Evolutionary conservation across 2,888 invertebrate species (phyloP), one percentile per base, ranked within the genome.

Genomic region (Cecidostiba fungosa): DNA sequence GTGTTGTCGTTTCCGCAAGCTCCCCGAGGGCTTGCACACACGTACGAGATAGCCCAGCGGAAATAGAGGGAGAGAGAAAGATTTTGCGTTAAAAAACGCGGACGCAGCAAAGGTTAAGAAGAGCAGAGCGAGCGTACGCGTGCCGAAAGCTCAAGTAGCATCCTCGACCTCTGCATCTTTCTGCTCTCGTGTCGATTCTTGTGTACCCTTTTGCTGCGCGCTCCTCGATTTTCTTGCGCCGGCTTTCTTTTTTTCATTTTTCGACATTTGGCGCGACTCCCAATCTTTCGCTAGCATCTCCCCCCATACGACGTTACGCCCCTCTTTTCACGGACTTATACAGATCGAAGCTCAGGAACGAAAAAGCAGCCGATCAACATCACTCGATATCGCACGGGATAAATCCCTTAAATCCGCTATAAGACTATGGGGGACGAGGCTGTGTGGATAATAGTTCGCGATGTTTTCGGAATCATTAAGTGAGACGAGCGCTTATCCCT

Each of bases 1-100:
- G 70, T 59, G 80, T 82, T 82, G 81, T 82, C 85, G 72, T 80
- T 80, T 73, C 69, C 70, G 62, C 19, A 29, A 62, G 62, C 19
- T 29, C 32, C 10, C 29, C 16, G 36, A 36, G 19, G 39, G n/a
- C 54, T 32, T 29, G 70, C 26, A 6, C 81, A 78, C 39, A 85
- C 85, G 70, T 50, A 79, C 77, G 66, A 23, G 84, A 82, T 84
- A 86, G 82, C 39, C 76, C 36, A 54, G 78, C 43, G 85, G 82
- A 82, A 88, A 86, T 89, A 89, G 90, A 90, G 84, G 76, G 73
- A 36, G 50, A 74, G 8, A 69, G 70, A 87, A 89, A 89, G 90
- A 90, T 89, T 89, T 87, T 87, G 90, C 89, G 91, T 92, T 92
- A 91, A 92, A 92, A 93, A 92, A 92, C 91, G 92, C 92, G 90